phyloP scores from a whole-genome alignment of 2,113 vertebrate species.

The Bufo gargarizans region DNA sequence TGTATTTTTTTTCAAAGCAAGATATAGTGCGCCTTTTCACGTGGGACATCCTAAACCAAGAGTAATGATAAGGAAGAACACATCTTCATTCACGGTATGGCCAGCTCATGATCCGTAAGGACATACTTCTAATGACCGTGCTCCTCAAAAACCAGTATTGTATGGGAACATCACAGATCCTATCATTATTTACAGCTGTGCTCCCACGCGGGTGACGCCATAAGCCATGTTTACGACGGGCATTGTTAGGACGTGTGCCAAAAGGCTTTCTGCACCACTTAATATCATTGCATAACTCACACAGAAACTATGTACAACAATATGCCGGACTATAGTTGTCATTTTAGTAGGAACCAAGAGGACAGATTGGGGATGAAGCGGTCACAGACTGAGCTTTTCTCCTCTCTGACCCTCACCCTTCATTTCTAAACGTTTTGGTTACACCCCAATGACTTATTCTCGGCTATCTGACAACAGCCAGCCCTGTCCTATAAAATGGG shows the following conservation, averaged over 20 bases:
- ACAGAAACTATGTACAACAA: background rate
- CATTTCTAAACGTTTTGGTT: conserved; percentile 4
- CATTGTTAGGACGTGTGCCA: background rate
- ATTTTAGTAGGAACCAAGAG: background rate
- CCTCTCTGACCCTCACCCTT: background rate
- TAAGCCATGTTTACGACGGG: background rate
- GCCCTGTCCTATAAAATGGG: conserved; percentile 16
- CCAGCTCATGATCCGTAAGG: too few relatives aligned
- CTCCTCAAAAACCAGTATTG: too few relatives aligned
- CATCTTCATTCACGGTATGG: too few relatives aligned
- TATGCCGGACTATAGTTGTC: background rate
- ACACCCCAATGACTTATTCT: conserved; percentile 34
- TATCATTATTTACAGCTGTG: background rate
- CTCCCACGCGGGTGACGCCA: background rate
- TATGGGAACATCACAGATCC: too few relatives aligned
- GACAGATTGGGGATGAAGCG: background rate
- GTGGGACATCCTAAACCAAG: too few relatives aligned
- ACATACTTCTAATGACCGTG: too few relatives aligned
- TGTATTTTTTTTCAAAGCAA: too few relatives aligned
- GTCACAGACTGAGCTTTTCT: background rate
- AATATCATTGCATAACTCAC: conserved; percentile 1
- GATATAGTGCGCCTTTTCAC: too few relatives aligned
- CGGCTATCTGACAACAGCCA: background rate
- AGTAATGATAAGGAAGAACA: too few relatives aligned
- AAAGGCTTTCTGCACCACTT: background rate